Conservation (phyloP, 2,888 invertebrate genomes). For the Kryphioiulus occultus region DNA sequence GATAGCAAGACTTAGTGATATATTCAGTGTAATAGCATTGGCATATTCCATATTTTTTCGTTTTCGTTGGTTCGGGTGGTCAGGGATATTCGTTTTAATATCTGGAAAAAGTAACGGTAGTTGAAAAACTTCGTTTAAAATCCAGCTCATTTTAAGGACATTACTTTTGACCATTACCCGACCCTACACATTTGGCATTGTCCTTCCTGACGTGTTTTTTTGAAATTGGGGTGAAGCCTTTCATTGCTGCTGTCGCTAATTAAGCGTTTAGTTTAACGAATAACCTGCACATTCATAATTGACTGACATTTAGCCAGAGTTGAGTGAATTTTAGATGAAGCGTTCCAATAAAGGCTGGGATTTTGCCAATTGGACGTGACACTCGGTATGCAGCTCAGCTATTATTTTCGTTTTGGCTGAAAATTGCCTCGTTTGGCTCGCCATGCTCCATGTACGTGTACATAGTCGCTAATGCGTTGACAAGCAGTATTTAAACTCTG, state of each 20-base stretch:
- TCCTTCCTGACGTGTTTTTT: too few relatives aligned
- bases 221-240: neutral
- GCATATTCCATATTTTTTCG: too few relatives aligned
- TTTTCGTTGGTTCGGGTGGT: too few relatives aligned
- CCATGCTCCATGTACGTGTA: neutral
- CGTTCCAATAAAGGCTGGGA: neutral
- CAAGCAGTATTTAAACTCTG: neutral
- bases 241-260: neutral
- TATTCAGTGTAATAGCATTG: too few relatives aligned
- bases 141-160: too few relatives aligned
- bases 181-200: too few relatives aligned
- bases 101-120: too few relatives aligned
- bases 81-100: too few relatives aligned
- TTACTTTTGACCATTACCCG: too few relatives aligned
- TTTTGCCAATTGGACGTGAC: neutral
- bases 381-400: neutral
- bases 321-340: neutral
- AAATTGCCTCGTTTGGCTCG: constrained; percentile 1
- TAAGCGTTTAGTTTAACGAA: neutral
- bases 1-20: too few relatives aligned
- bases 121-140: too few relatives aligned
- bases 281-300: neutral
- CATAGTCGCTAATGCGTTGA: neutral
- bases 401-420: constrained; percentile 14
- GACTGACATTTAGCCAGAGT: neutral